These are phyloP conservation scores for Nesogale talazaci DNA, from an alignment of 2,113 vertebrate genomes.

Conservation along the genomic window DNA sequence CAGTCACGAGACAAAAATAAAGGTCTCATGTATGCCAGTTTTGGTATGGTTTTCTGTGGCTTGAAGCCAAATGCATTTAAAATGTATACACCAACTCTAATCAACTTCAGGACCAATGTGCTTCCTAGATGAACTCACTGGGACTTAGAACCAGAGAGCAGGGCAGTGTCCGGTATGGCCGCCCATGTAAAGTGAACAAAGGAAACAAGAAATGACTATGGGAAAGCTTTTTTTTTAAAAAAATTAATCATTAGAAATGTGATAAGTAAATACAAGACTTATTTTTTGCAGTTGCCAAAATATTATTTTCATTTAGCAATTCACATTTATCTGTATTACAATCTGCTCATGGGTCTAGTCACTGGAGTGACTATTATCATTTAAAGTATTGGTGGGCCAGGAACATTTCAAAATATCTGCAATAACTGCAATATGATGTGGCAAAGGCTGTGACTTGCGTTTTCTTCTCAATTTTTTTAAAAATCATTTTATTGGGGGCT, in stretches of 20 bases:
- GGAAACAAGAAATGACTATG: not conserved
- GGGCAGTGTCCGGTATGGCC: not conserved
- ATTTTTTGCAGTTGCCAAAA: not conserved
- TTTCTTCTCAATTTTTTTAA: too few species aligned
- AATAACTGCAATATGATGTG: too few species aligned
- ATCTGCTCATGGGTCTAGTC: too few species aligned
- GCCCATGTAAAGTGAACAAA: not conserved
- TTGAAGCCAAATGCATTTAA: not conserved
- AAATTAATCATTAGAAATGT: constrained; percentile 14
- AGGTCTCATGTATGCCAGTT: not conserved
- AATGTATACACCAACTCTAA: not conserved
- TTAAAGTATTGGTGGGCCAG: too few species aligned
- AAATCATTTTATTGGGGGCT: too few species aligned
- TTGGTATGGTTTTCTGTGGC: not conserved
- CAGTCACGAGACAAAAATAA: too few species aligned
- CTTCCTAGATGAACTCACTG: not conserved
- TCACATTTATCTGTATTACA: too few species aligned
- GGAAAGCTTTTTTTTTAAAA: constrained; percentile 1
- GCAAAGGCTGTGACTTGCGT: too few species aligned
- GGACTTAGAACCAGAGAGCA: not conserved
- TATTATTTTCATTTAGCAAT: too few species aligned
- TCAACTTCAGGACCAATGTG: not conserved
- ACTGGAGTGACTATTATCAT: too few species aligned
- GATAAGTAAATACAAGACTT: not conserved
- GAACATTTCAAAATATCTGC: too few species aligned